phyloP scores from a whole-genome alignment of 92 coral and sea anemone genomes.

The Epizoanthus scotinus region DNA sequence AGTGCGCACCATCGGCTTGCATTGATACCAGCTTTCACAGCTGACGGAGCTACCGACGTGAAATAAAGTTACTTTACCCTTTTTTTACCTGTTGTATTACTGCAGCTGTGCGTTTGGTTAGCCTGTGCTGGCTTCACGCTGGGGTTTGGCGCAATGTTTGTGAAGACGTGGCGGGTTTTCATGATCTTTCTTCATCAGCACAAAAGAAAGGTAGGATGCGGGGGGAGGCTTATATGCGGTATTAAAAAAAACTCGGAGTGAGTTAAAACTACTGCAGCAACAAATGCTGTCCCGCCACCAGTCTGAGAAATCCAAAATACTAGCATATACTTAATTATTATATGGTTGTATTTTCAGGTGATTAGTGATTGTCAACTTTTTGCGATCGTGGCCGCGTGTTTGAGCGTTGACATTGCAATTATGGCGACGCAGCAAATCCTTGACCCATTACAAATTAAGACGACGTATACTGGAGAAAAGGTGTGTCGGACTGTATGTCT shows the following conservation, averaged over 20 bases:
- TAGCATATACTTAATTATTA: neutral
- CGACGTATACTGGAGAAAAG: slow-evolving; percentile 47
- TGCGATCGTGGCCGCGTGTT: slow-evolving; percentile 54
- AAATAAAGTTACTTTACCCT: no score
- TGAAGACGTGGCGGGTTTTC: slow-evolving; percentile 84
- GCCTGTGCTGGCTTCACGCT: slow-evolving; percentile 75
- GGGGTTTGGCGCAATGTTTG: slow-evolving; percentile 81
- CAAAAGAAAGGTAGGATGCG: slow-evolving; percentile 51
- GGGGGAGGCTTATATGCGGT: no score
- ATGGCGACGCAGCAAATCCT: slow-evolving; percentile 57
- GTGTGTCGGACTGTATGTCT: slow-evolving; percentile 6
- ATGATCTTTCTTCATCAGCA: slow-evolving; percentile 66
- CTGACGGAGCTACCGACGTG: no score
- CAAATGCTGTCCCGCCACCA: no score
- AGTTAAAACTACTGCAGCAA: no score
- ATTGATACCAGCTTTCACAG: no score
- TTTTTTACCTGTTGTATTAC: neutral
- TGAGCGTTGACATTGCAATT: slow-evolving; percentile 51
- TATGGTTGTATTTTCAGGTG: slow-evolving; percentile 42
- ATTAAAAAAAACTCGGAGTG: no score
- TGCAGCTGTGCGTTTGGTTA: slow-evolving; percentile 69
- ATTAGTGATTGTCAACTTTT: slow-evolving; percentile 63
- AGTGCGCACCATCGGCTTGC: no score
- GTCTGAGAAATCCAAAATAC: no score
- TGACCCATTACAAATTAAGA: slow-evolving; percentile 45